phyloP scores from a whole-genome alignment of 2,113 vertebrate genomes.

The Carassius auratus region DNA sequence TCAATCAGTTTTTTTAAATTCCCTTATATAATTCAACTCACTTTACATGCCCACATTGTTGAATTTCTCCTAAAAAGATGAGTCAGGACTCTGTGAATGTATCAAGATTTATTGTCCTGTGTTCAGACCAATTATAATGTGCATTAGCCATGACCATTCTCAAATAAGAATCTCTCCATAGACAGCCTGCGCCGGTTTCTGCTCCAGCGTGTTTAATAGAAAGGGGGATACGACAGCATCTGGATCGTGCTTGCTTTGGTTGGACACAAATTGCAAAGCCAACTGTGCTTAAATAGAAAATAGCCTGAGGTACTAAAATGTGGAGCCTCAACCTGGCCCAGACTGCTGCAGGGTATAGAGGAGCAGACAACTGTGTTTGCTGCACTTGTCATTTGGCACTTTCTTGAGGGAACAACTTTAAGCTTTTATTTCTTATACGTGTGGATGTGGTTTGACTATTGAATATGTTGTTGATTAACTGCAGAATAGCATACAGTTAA shows the following conservation, averaged over 20 bases:
- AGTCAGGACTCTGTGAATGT: slow-evolving; percentile 39
- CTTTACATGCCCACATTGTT: not conserved
- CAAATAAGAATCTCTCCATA: slow-evolving; percentile 60
- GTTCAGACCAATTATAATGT: slow-evolving; percentile 65
- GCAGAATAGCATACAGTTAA: not conserved
- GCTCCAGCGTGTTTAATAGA: slow-evolving; percentile 59
- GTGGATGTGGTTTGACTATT: not conserved
- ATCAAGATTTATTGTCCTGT: slow-evolving; percentile 62
- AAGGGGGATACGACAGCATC: slow-evolving; percentile 58
- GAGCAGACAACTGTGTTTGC: slow-evolving; percentile 2
- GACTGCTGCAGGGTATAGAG: slow-evolving; percentile 4
- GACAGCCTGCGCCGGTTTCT: slow-evolving; percentile 59
- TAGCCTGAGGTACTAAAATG: slow-evolving; percentile 24
- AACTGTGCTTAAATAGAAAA: slow-evolving; percentile 44
- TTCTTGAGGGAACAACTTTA: not conserved
- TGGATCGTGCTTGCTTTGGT: slow-evolving; percentile 61
- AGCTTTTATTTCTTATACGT: not conserved
- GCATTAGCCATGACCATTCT: slow-evolving; percentile 62
- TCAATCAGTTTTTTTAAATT: not conserved
- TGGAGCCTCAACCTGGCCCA: slow-evolving; percentile 25
- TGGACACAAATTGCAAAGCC: slow-evolving; percentile 50
- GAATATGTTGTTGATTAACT: not conserved
- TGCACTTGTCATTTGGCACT: not conserved
- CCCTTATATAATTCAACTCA: not conserved
- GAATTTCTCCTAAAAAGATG: slow-evolving; percentile 3